Evolutionary conservation across 2,888 invertebrate genomes (phyloP), one percentile per base, ranked within the genome.

Genomic region (Belgica antarctica): DNA sequence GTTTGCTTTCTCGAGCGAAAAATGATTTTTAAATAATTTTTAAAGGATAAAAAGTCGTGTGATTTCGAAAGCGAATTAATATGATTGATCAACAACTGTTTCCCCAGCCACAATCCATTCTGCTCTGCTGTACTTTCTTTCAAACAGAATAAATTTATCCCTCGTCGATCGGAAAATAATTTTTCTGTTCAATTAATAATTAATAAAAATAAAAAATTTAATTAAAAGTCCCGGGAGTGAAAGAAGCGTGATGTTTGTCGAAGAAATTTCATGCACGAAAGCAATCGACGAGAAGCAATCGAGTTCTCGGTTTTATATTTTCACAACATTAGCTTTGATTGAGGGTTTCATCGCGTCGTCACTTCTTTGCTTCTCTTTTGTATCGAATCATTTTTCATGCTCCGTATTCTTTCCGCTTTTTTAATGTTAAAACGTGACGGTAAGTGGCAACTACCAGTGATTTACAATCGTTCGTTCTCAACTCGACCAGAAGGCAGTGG

Each of bases 311-410:
- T 2, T 25, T 66, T 66, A 47, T 66, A 68, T 68, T 68, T 66
- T 52, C 68, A 68, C 68, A 57, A 68, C 68, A 68, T 68, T 68
- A 68, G 57, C 57, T 57, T 57, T 68, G 57, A 68, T 57, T 68
- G 68, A 52, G 57, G 65, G 36, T 66, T 47, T 41, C 62, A 52
- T 52, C 25, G n/a, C 24, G 10, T 65, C 28, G 65, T 65, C 27
- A n/a, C 41, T 65, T 10, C 12, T 34, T 62, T 19, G 46, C 47
- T 25, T 66, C 34, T 22, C 34, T 68, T 68, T 46, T 47, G 52
- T 34, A 28, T 68, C 25, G 65, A 68, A 68, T 68, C 68, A 68
- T 68, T 68, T 68, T 68, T 68, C 52, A 68, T 68, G 57, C 47
- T 68, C 68, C 68, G 57, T 28, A 68, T 52, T 68, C 31, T 68